Conservation (phyloP, 2,113 vertebrate species). For the Ailuropoda melanoleuca region DNA sequence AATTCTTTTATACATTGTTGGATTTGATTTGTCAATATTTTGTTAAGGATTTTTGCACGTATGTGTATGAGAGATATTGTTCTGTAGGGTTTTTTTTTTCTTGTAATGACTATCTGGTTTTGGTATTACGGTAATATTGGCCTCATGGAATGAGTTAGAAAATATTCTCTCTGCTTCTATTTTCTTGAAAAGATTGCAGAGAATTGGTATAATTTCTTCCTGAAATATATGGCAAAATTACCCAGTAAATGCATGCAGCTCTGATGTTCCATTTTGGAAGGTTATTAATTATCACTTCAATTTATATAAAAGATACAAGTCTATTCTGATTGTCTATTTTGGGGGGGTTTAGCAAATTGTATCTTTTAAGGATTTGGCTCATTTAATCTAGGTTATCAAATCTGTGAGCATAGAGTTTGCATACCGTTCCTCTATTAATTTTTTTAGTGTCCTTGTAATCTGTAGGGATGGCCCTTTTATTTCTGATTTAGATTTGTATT, state of each 20-base stretch:
- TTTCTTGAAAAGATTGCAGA: neutral
- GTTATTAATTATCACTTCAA: neutral
- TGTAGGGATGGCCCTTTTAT: neutral
- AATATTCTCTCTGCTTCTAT: neutral
- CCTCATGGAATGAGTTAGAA: neutral
- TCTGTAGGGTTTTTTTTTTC: neutral
- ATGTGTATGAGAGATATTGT: neutral
- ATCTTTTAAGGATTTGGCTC: neutral
- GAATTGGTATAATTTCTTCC: neutral
- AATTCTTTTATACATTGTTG: neutral
- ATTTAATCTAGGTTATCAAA: neutral
- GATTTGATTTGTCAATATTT: neutral
- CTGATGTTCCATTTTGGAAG: neutral
- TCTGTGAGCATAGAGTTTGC: neutral
- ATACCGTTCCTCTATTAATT: neutral
- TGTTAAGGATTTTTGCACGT: neutral
- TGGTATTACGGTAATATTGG: neutral
- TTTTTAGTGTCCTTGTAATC: neutral
- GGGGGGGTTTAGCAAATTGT: neutral
- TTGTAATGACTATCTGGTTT: neutral
- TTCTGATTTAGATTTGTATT: neutral
- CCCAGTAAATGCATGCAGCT: neutral
- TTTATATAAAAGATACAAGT: neutral
- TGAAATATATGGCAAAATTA: neutral
- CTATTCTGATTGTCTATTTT: neutral